Conservation (phyloP, 1,140 invertebrate genomes). For the Planococcus citri region DNA sequence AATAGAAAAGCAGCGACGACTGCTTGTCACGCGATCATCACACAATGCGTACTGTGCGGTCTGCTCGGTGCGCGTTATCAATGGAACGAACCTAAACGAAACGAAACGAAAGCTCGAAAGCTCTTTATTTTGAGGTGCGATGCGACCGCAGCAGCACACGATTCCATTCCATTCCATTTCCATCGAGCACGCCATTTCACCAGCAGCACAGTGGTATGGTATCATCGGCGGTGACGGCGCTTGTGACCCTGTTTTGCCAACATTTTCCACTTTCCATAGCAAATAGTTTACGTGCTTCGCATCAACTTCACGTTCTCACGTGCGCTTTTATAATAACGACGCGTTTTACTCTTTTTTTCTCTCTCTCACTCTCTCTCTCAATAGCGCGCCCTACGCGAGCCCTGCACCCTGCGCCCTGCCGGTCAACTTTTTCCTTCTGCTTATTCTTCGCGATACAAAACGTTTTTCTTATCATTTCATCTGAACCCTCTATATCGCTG, state of each 20-base stretch:
- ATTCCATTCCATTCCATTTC: too few relatives aligned
- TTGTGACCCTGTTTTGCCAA: neutral
- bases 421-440: too few relatives aligned
- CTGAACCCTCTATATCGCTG: neutral
- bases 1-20: neutral
- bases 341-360: neutral
- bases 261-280: slow-evolving; percentile 2
- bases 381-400: too few relatives aligned
- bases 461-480: slow-evolving; percentile 7
- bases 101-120: too few relatives aligned
- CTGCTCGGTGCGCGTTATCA: neutral
- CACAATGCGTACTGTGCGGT: neutral
- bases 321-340: neutral
- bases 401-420: too few relatives aligned
- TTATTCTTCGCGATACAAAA: neutral
- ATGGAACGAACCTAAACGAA: too few relatives aligned
- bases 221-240: neutral
- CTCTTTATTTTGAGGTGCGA: too few relatives aligned
- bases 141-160: too few relatives aligned
- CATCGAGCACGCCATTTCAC: too few relatives aligned
- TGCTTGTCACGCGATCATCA: neutral
- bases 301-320: neutral
- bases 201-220: neutral
- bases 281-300: slow-evolving; percentile 6
- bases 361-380: too few relatives aligned